phyloP scores from a whole-genome alignment of 2,888 invertebrate species.

The Nomada ferruginata region DNA sequence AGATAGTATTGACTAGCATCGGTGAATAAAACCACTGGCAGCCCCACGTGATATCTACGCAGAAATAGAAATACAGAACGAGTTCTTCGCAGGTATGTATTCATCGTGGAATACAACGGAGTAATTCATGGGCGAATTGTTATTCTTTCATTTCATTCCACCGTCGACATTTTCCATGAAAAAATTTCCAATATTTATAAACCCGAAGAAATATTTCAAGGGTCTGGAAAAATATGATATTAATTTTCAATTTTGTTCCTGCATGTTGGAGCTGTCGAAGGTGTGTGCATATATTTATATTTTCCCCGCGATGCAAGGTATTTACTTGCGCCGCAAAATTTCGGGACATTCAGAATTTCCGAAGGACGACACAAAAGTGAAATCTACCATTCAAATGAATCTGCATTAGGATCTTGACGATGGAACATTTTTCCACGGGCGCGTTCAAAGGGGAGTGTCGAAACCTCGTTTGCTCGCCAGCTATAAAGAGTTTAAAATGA shows the following conservation, averaged over 20 bases:
- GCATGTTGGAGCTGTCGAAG: too few species aligned
- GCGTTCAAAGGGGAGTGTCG: slow-evolving; percentile 31
- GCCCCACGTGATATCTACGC: neutral
- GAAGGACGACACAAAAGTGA: slow-evolving; percentile 8
- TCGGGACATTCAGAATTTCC: neutral
- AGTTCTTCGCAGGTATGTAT: neutral
- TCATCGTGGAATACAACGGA: neutral
- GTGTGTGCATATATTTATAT: too few species aligned
- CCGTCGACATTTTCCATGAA: too few species aligned
- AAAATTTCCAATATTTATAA: too few species aligned
- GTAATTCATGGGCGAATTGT: too few species aligned
- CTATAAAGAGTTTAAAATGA: slow-evolving; percentile 54
- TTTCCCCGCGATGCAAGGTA: too few species aligned
- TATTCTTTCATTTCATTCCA: too few species aligned
- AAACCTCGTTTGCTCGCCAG: slow-evolving; percentile 29
- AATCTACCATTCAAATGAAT: slow-evolving; percentile 28
- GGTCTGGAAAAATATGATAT: too few species aligned
- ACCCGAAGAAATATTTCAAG: too few species aligned
- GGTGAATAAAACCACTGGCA: slow-evolving; percentile 23
- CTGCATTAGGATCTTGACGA: slow-evolving; percentile 19
- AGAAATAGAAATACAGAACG: slow-evolving; percentile 2
- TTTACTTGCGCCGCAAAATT: too few species aligned
- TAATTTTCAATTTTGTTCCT: too few species aligned
- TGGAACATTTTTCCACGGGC: slow-evolving; percentile 29
- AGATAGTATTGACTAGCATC: slow-evolving; percentile 6